Base-by-base conservation (phyloP, 1,140 invertebrate species). In the Drosophila lacertosa region DNA sequence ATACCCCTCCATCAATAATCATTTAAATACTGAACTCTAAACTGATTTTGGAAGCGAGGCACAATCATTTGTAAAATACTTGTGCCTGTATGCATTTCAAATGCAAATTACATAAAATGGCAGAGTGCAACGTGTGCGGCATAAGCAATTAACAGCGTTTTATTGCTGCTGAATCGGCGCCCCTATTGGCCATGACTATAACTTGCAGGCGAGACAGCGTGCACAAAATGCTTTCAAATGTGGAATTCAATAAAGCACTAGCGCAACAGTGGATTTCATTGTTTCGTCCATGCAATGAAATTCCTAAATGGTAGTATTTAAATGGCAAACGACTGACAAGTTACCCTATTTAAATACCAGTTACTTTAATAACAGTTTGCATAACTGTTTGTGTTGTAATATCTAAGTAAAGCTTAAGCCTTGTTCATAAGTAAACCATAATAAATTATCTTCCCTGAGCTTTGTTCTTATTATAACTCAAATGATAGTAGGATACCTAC, bases 61-160 rank as follows among this genome's bases (percentile, higher is more conserved):
- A n/a, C n/a, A 35, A 35, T 54, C 20, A 39, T 54, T 53, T 54
- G 4, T n/a, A 6, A 74, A 59, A 58, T 62, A 51, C 20, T 37
- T 18, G 13, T 13, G 13, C 32, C 39, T 24, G 5, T 9, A 72
- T 67, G 64, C 71, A 74, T 81, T 65, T 55, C 44, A 65, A 74
- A 74, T 74, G 62, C 73, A 82, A 74, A 83, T 83, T 74, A 83
- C 71, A 69, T 62, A 68, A 59, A 81, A 77, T 77, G 63, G 73
- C 70, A 54, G 66, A 26, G 39, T 24, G 51, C 40, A 69, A 80
- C 76, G 72, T 69, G 69, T 67, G 62, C 60, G 75, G 81, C 81
- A 86, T 86, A 86, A 77, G 73, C 81, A 84, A 84, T 84, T 84
- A 86, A 86, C 81, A 80, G 57, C 81, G 77, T 73, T 75, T 64